phyloP scores from a whole-genome alignment of 2,888 invertebrate genomes.

The Meta bourneti region DNA sequence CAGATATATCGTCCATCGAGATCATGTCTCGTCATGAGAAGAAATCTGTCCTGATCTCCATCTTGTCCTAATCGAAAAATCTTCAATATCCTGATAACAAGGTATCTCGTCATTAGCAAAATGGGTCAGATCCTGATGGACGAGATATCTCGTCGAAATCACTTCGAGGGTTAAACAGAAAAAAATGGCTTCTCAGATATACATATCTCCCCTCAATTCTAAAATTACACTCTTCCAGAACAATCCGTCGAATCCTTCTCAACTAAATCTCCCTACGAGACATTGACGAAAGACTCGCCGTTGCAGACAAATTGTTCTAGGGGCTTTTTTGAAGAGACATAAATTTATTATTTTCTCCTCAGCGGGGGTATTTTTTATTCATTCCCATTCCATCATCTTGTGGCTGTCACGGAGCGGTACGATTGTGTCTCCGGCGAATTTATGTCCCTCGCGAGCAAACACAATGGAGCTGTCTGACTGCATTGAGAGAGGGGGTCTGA shows the following conservation, averaged over 20 bases:
- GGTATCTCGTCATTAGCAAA: no score
- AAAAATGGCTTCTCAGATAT: no score
- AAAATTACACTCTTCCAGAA: not conserved
- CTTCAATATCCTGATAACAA: no score
- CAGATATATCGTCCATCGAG: no score
- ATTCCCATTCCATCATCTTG: slow-evolving; percentile 26
- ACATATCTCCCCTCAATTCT: not conserved
- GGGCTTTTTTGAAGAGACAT: not conserved
- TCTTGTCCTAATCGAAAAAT: no score
- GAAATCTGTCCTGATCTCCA: no score
- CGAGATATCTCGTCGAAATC: no score
- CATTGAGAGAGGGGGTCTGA: not conserved
- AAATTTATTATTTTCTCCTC: not conserved
- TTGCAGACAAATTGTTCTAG: not conserved
- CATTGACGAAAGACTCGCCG: not conserved
- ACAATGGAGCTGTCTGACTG: slow-evolving; percentile 28
- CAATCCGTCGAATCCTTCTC: not conserved
- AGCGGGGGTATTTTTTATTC: not conserved
- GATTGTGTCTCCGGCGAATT: slow-evolving; percentile 21
- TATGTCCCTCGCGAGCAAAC: slow-evolving; percentile 21
- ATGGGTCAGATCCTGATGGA: no score
- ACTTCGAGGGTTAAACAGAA: no score
- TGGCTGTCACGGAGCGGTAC: slow-evolving; percentile 7
- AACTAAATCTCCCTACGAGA: not conserved
- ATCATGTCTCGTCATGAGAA: no score